Base-by-base conservation (phyloP, 1,140 invertebrate species). In the Yoshiicerus persimilis region DNA sequence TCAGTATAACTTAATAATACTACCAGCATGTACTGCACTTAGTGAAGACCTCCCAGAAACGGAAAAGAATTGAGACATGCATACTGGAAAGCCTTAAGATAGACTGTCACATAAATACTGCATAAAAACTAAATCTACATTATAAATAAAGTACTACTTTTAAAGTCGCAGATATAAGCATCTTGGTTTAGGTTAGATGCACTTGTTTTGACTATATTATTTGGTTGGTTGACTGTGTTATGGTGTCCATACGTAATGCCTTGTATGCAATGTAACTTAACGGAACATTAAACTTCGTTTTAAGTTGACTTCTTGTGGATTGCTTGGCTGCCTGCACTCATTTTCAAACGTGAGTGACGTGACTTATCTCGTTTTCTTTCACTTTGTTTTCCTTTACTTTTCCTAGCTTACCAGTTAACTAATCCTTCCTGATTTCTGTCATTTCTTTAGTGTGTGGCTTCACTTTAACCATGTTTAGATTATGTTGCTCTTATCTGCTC, bases 351-450 rank as follows among this genome's bases (percentile, higher is more conserved):
- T 62, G 83, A 84, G 47, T 84, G 83, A 84, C 83, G 83, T 84
- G 83, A 84, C 83, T 84, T 84, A 84, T 84, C 83, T 84, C 38
- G 11, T 10, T 47, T 84, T 84, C 83, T 84, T 84, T 84, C 83
- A 84, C 38, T 84, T 84, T 84, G 39, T 23, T 84, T 84, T 41
- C 9, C 80, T 62, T 34, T 41, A 16, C 83, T 84, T 47, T 84
- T 30, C 32, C 20, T 34, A 11, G 38, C 30, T 83, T 83, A 27
- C 23, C n/a, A 20, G 34, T 80, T 36, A 34, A 80, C 32, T n/a
- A 20, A n/a, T n/a, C 20, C 32, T n/a, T n/a, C 34, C 16, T 80
- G 75, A 80, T 80, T 80, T 80, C 32, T 36, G n/a, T 80, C 32
- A 34, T 80, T 20, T 80, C 13, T 80, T 0, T 80, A 38, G 30